Evolutionary conservation across 2,888 invertebrate species (phyloP).

Genomic region (Venustoraphidia nigricollis): DNA sequence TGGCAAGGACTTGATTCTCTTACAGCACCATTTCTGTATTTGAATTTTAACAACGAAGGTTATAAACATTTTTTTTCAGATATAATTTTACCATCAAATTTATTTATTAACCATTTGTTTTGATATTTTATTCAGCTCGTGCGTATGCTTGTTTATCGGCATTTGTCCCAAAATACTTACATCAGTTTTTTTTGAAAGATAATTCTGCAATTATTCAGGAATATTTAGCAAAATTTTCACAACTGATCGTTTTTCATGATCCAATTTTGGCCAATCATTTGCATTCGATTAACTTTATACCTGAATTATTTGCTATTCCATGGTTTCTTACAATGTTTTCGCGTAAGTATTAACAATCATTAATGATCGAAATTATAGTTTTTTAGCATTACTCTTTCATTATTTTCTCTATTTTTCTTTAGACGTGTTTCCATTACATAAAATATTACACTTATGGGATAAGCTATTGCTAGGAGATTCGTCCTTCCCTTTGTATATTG

Average conservation of each 20-base stretch:
- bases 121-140: constrained; percentile 47
- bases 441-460: constrained; percentile 97
- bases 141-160: constrained; percentile 90
- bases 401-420: constrained; percentile 20
- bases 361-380: constrained; percentile 1
- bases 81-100: background rate
- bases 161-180: constrained; percentile 91
- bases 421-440: constrained; percentile 97
- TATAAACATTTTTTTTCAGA: constrained; percentile 8
- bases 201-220: constrained; percentile 95
- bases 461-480: constrained; percentile 84
- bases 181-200: constrained; percentile 94
- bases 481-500: constrained; percentile 87
- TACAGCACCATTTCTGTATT: constrained; percentile 90
- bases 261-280: constrained; percentile 83
- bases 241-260: constrained; percentile 90
- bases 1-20: constrained; percentile 99
- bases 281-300: constrained; percentile 83
- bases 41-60: constrained; percentile 97
- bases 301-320: constrained; percentile 95
- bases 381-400: constrained; percentile 4
- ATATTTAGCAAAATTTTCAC: constrained; percentile 92
- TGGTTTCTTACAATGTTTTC: constrained; percentile 99
- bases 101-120: background rate
- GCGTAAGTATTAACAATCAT: constrained; percentile 46